Evolutionary conservation across 2,797 vertebrate species (phyloP).

Genomic region (Coreius guichenoti): DNA sequence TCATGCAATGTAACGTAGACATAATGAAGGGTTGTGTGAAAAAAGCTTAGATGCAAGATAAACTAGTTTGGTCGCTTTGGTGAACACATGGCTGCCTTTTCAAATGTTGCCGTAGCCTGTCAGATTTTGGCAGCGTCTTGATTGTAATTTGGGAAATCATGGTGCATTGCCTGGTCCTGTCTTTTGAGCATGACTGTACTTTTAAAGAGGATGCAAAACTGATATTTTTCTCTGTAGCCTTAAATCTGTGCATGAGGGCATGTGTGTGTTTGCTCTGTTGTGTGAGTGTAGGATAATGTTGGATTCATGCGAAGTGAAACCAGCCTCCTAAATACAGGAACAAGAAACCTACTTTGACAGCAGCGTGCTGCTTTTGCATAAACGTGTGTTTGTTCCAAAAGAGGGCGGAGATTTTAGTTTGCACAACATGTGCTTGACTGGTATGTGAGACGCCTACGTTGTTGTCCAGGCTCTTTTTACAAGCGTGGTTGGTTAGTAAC

Average conservation of each 20-base stretch:
- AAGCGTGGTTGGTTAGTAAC: conserved; percentile 44
- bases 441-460: conserved; percentile 63
- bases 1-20: conserved; percentile 1
- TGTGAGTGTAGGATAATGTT: conserved; percentile 5
- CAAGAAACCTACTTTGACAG: conserved; percentile 15
- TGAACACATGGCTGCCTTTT: background rate
- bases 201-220: conserved; percentile 58
- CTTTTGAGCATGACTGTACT: conserved; percentile 16
- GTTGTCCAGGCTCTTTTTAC: conserved; percentile 64
- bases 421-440: conserved; percentile 70
- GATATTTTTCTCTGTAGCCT: conserved; percentile 44
- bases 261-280: background rate
- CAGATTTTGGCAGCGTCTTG: conserved; percentile 8
- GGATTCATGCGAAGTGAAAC: conserved; percentile 31
- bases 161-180: conserved; percentile 24
- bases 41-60: background rate
- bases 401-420: conserved; percentile 70
- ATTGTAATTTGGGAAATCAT: conserved; percentile 7
- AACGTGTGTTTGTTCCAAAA: conserved; percentile 49
- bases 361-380: conserved; percentile 11
- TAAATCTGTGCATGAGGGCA: conserved; percentile 6
- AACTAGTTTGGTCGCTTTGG: conserved; percentile 35
- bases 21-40: conserved; percentile 29
- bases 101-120: background rate
- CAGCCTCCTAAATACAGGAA: conserved; percentile 19